Conservation (phyloP, 2,797 vertebrate genomes). For the Podarcis lilfordi region DNA sequence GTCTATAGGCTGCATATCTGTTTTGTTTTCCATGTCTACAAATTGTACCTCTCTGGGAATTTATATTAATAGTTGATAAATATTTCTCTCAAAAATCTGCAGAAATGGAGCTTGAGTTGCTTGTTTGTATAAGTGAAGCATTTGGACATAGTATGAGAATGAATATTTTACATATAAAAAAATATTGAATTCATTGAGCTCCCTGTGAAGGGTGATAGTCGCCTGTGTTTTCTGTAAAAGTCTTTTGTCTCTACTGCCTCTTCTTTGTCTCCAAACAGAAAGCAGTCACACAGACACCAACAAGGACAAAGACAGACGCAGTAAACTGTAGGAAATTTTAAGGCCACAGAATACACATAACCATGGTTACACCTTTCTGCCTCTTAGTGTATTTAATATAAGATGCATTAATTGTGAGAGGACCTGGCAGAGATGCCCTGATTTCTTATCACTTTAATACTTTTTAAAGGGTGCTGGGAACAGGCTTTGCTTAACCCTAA, state of each 20-base stretch:
- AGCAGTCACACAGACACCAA: slow-evolving; percentile 18
- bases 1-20: not conserved
- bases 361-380: slow-evolving; percentile 18
- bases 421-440: slow-evolving; percentile 1
- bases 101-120: not conserved
- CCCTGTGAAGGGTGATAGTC: not conserved
- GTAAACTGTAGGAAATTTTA: slow-evolving; percentile 10
- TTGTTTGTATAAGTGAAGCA: not conserved
- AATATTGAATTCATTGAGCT: not conserved
- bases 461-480: slow-evolving; percentile 7
- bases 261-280: not conserved
- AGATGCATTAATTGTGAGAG: slow-evolving; percentile 32
- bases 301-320: not conserved
- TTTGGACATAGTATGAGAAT: not conserved
- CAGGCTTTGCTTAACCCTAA: not conserved
- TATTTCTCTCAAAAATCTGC: not conserved
- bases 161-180: not conserved
- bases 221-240: not conserved
- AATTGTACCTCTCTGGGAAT: not conserved
- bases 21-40: not conserved
- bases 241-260: not conserved
- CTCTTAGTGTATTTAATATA: not conserved
- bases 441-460: slow-evolving; percentile 25
- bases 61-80: not conserved
- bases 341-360: not conserved